Evolutionary conservation across 2,113 vertebrate species (phyloP), one percentile per base, ranked within the genome.

Genomic region (Phrynosoma blainvillii): DNA sequence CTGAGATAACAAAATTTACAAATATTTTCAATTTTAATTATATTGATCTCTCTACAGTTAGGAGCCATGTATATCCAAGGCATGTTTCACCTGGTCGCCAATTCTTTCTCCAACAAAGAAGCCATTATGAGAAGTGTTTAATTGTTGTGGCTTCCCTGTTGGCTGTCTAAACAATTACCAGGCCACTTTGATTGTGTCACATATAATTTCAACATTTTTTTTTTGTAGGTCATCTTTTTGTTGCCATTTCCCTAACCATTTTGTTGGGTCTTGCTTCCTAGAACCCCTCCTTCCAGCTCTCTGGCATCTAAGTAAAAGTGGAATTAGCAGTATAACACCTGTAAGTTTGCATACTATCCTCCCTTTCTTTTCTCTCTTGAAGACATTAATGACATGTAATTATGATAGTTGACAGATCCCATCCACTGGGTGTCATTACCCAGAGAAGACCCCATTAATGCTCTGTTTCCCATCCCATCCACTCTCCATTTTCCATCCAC

Each of bases 401-500:
- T 90, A 94, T 91, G 92, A 79, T 52, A 82, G 84, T 90, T 93
- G 62, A 78, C 52, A 89, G 93, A 89, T 89, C 91, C 93, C 92
- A 96, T 94, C 91, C 95, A 91, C 84, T 89, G n/a, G 87, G 94
- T 95, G 85, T 93, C 91, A 90, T 92, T 90, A 92, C 88, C 91
- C 91, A 93, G 87, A 94, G 95, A 81, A 92, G 91, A 95, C 76
- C 85, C 88, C 16, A 76, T 68, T 90, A 85, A 79, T 84, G 90
- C 56, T 70, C 87, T 70, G 32, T 52, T 20, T 30, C 76, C 0
- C 16, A 70, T 79, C 84, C 85, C 32, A 70, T 79, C 84, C 85
- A 20, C 87, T 30, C 16, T 76, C 52, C 87, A 54, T 82, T 93
- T 95, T 92, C 86, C 93, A 82, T 71, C 89, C 91, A 92, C 92